Evolutionary conservation across 2,113 vertebrate species (phyloP), one percentile per base, ranked within the genome.

Genomic region (Neolamprologus sp.): DNA sequence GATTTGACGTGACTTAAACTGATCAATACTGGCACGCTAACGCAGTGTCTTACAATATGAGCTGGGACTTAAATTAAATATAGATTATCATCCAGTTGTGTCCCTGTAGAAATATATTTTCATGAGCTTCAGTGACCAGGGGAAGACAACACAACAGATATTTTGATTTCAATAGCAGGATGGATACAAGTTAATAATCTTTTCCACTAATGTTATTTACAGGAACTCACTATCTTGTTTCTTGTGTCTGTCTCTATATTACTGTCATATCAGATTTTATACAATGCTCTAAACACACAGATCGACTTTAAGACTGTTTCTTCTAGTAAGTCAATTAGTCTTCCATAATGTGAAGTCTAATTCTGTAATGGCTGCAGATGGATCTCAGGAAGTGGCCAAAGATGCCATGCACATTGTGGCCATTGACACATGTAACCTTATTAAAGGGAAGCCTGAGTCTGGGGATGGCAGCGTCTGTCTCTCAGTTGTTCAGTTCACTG

Each of bases 271-370:
- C 80, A 80, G 85, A 93, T 94, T 91, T 57, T 26, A 75, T 85
- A 53, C 78, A 55, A 47, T 9, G 58, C 73, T 63, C 19, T 85
- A 78, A 78, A 78, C 26, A 49, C 26, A 26, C 71, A 23, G 54
- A 88, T 87, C 82, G 81, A 82, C 82, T 88, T 80, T 86, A 88
- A 88, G 81, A 68, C 86, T 89, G 60, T 82, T 88, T 88, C n/a
- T 88, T 40, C 63, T 14, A 4, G 78, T 92, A 93, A 92, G 23
- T 95, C 86, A 93, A 94, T 95, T 95, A 93, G 85, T 83, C 89
- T 80, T 87, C 57, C 58, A 37, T 93, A 85, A 87, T 89, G 68
- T 90, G 88, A 53, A 51, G 87, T 80, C 79, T 94, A 90, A 89
- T 80, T 86, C 82, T 88, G 86, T 86, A 78, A 94, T 94, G 92